A percentile compares a stretch with the other conserved stretches of the same genome.
These are phyloP conservation scores for Lymantria dispar DNA, from an alignment of 2,888 invertebrate genomes.

Conservation along the genomic window DNA sequence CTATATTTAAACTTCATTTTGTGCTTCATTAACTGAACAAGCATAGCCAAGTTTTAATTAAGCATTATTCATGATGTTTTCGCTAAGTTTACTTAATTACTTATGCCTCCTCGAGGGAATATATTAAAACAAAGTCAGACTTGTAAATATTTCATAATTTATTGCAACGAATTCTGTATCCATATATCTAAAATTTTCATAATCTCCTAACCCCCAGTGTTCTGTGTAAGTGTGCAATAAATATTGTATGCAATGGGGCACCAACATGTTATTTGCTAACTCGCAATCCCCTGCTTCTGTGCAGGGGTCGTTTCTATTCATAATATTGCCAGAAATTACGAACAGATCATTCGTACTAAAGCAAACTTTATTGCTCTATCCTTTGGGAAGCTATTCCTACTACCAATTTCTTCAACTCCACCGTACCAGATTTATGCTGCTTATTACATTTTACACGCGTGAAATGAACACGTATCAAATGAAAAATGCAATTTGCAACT, in stretches of 20 bases:
- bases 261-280: conserved; percentile 72
- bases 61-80: conserved; percentile 46
- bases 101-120: conserved; percentile 34
- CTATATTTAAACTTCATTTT: no score
- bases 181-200: conserved; percentile 55
- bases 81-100: conserved; percentile 34
- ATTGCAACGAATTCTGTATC: conserved; percentile 37
- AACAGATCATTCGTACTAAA: conserved; percentile 36
- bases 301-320: conserved; percentile 67
- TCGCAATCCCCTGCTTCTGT: conserved; percentile 54
- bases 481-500: conserved; percentile 63
- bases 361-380: conserved; percentile 37
- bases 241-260: conserved; percentile 68
- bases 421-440: conserved; percentile 69
- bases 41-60: conserved; percentile 41
- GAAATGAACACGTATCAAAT: conserved; percentile 64
- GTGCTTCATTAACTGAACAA: conserved; percentile 36
- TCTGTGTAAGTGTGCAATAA: conserved; percentile 61
- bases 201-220: conserved; percentile 54
- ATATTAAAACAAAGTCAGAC: conserved; percentile 34
- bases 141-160: conserved; percentile 40
- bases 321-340: conserved; percentile 62
- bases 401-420: conserved; percentile 26
- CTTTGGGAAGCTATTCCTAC: conserved; percentile 26
- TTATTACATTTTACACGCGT: conserved; percentile 77